A percentile compares a stretch with the other conserved stretches of the same genome.
Evolutionary conservation across 2,797 vertebrate species (phyloP).

Genomic region (Benthosema pterotum): DNA sequence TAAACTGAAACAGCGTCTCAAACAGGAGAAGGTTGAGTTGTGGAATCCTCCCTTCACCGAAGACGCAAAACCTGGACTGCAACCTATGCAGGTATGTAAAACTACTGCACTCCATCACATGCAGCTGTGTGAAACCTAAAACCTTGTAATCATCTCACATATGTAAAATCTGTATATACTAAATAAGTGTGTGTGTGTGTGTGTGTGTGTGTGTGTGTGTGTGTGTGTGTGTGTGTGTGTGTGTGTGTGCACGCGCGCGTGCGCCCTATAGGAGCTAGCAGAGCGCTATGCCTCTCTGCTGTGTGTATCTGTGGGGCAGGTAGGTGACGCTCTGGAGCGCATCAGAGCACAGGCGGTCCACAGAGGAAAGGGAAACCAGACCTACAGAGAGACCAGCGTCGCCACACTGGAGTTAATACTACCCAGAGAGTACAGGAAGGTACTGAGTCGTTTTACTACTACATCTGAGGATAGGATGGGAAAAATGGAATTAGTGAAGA

Average conservation of each 20-base stretch:
- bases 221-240: not conserved
- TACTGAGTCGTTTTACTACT: slow-evolving; percentile 16
- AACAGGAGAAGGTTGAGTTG: slow-evolving; percentile 89
- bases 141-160: too few species aligned
- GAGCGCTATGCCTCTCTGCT: slow-evolving; percentile 81
- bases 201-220: not conserved
- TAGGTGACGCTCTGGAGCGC: slow-evolving; percentile 84
- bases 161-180: too few species aligned
- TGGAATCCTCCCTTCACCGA: slow-evolving; percentile 90
- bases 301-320: slow-evolving; percentile 69
- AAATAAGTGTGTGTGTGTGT: too few species aligned
- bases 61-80: slow-evolving; percentile 73
- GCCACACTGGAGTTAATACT: slow-evolving; percentile 90
- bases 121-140: too few species aligned
- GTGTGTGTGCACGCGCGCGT: not conserved
- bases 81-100: slow-evolving; percentile 76
- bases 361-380: slow-evolving; percentile 85
- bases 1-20: slow-evolving; percentile 86
- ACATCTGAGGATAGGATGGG: not conserved
- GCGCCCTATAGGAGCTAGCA: slow-evolving; percentile 82
- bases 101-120: too few species aligned
- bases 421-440: slow-evolving; percentile 69
- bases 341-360: slow-evolving; percentile 86
- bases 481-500: not conserved
- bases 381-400: slow-evolving; percentile 84